A percentile compares a stretch with the other conserved stretches of the same genome.
Conservation (phyloP, 2,888 invertebrate species). For the Cinara cedri region DNA sequence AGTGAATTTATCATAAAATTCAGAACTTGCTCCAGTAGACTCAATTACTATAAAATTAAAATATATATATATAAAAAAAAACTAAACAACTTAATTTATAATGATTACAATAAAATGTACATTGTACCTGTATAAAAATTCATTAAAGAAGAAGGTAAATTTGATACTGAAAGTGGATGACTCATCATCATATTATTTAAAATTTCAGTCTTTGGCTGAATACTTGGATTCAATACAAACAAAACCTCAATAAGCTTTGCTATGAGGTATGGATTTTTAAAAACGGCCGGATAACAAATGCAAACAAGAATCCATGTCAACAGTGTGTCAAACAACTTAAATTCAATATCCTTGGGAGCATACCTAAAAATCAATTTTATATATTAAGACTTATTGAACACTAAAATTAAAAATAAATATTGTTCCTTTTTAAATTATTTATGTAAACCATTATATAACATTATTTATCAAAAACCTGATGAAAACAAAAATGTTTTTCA, state of each 20-base stretch:
- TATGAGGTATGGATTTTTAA: conserved; percentile 95
- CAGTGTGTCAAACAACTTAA: conserved; percentile 69
- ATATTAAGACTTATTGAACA: background rate
- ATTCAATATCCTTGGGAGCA: conserved; percentile 41
- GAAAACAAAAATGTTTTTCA: too few relatives aligned
- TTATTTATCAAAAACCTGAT: too few relatives aligned
- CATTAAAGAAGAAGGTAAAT: conserved; percentile 89
- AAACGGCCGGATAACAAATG: conserved; percentile 86
- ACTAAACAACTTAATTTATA: conserved; percentile 4
- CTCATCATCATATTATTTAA: conserved; percentile 82
- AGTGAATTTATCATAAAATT: conserved; percentile 99
- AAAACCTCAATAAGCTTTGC: conserved; percentile 88
- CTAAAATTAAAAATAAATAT: too few relatives aligned
- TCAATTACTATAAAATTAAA: conserved; percentile 75
- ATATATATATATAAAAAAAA: conserved; percentile 1
- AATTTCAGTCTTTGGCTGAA: conserved; percentile 65
- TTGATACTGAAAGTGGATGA: conserved; percentile 81
- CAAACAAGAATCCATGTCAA: conserved; percentile 88
- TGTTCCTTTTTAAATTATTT: too few relatives aligned
- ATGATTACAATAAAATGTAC: background rate
- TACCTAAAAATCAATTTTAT: conserved; percentile 38
- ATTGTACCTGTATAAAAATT: conserved; percentile 85
- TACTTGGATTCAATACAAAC: conserved; percentile 66
- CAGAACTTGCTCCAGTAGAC: conserved; percentile 95
- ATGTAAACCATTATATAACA: too few relatives aligned